Base-by-base conservation (phyloP, 92 coral and sea anemone species). In the Phenganax marumi region DNA sequence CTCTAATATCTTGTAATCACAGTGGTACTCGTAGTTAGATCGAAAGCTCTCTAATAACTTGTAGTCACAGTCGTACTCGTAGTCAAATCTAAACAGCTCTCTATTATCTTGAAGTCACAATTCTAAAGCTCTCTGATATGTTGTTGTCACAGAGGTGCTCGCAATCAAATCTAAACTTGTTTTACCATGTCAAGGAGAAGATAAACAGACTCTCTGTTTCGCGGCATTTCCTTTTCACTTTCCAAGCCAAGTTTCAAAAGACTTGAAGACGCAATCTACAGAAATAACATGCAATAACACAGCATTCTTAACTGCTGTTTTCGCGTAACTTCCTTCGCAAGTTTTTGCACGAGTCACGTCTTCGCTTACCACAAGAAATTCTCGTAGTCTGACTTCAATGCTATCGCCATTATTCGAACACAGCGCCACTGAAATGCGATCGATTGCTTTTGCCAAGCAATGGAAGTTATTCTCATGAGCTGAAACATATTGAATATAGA, bases 401-500 rank as follows among this genome's bases (percentile, higher is more conserved):
- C 70, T 95, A 73, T 95, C 98, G 11, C 98, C 97, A 84, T 92
- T 95, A 86, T 95, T 95, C 26, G 83, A 26, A 53, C 98, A 95
- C 83, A 95, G 81, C 10, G 97, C 95, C 25, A 93, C 97, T 10
- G 97, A 86, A 12, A 95, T 69, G 13, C 89, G 86, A 80, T 90
- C 93, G 69, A 95, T 88, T 21, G 93, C 87, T 53, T 80, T 91
- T 39, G 93, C 93, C 78, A 95, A 87, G 75, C 98, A 95, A 83
- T 95, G 98, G 80, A 93, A 93, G 74, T 95, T 95, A 73, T 95
- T 95, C 85, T 95, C 98, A 64, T 91, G 92, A 0, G 95, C 98
- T 95, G 82, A 62, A 33, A 51, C 0, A 68, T 3, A 23, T 18
- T 19, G 24, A 60, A 22, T 9, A 49, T 18, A 8, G 19, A 54